Base-by-base conservation (phyloP, 2,888 invertebrate genomes). In the Oscheius sp. region DNA sequence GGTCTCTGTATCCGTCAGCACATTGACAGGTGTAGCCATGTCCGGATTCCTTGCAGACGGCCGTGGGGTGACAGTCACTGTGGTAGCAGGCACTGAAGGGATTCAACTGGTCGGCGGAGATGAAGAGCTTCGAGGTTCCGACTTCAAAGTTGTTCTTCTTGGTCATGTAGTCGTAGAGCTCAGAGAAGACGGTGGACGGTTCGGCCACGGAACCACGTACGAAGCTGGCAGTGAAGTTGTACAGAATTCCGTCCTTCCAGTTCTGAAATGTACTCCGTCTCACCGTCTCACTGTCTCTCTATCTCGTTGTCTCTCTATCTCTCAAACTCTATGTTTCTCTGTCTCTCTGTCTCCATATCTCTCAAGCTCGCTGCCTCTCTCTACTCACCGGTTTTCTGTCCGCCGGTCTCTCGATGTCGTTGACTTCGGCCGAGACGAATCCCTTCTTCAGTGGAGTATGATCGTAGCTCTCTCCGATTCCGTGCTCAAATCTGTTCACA, bases 221-320 rank as follows among this genome's bases (percentile, higher is more conserved):
- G 75, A 86, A 84, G 71, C 84, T 78, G 33, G 80, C 75, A 1
- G 86, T 86, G 79, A 84, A 87, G 68, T 87, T 87, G 83, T 80
- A 86, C 37, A 86, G 76, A n/a, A 85, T 75, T 33, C 87, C 87
- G 11, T 77, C 71, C 50, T 82, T 79, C 85, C 85, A 86, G 11
- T 81, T 74, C 78, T 84, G 60, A 74, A 76, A 57, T 21, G 21
- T 21, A 21, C 21, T 21, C 21, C 0, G 21, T 21, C 21, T 21
- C 21, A 21, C 21, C 21, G 21, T 21, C 21, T 21, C 21, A 21
- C 21, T 21, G 21, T 21, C 21, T 21, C 21, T 21, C 21, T 21
- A 0, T 21, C 21, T 21, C 21, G 21, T 21, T 21, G 21, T 21
- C 21, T 21, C 21, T 21, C 21, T 21, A 21, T 21, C 21, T 21